Evolutionary conservation across 2,888 invertebrate genomes (phyloP).

Genomic region (Parnassius apollo): DNA sequence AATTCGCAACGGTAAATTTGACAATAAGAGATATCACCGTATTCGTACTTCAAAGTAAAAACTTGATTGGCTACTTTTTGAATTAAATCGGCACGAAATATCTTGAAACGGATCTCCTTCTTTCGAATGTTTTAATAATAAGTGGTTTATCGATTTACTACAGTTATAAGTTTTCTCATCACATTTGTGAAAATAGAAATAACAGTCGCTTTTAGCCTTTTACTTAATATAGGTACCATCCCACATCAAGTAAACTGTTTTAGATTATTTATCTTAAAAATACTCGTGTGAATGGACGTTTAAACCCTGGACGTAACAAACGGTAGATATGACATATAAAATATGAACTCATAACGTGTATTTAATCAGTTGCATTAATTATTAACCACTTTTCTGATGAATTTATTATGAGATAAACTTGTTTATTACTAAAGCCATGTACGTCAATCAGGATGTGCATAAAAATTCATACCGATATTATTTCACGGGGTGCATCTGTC

Average conservation of each 20-base stretch:
- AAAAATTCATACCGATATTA: constrained; percentile 46
- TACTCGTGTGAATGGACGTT: too few relatives aligned
- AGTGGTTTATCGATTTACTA: constrained; percentile 45
- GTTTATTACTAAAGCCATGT: constrained; percentile 50
- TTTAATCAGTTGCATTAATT: constrained; percentile 33
- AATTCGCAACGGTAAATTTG: constrained; percentile 64
- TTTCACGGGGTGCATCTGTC: constrained; percentile 46
- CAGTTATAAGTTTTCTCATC: constrained; percentile 64
- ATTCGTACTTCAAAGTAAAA: constrained; percentile 72
- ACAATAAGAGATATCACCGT: constrained; percentile 66
- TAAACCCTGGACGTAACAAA: too few relatives aligned
- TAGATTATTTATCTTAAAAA: too few relatives aligned
- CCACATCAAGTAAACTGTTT: too few relatives aligned
- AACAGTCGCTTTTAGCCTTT: neutral
- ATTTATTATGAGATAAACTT: constrained; percentile 58
- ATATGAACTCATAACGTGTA: constrained; percentile 27
- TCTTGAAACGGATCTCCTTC: constrained; percentile 61
- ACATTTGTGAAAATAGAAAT: constrained; percentile 23
- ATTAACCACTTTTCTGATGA: constrained; percentile 36
- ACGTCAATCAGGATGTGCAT: constrained; percentile 62
- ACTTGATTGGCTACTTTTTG: constrained; percentile 74
- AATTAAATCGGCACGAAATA: constrained; percentile 59
- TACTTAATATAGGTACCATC: neutral
- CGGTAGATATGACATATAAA: too few relatives aligned
- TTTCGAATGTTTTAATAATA: constrained; percentile 52